Conservation (phyloP, 2,888 invertebrate species). For the Hecatera dysodea region DNA sequence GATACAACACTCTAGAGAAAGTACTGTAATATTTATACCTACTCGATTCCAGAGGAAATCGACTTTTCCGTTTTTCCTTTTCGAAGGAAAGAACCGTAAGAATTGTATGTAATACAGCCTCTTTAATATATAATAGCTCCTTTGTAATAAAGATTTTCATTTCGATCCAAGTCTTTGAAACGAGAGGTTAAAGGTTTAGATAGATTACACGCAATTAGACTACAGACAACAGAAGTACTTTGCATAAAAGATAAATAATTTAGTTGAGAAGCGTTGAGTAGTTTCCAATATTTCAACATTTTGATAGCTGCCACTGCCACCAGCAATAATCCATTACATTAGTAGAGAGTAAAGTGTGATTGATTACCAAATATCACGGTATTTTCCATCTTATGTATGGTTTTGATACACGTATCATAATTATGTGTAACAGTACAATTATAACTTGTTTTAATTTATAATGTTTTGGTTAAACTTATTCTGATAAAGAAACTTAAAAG, state of each 20-base stretch:
- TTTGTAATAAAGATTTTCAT: slow-evolving; percentile 42
- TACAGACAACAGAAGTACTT: not conserved
- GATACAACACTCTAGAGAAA: slow-evolving; percentile 35
- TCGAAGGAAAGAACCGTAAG: slow-evolving; percentile 30
- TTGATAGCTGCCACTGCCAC: slow-evolving; percentile 15
- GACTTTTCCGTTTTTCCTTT: slow-evolving; percentile 51
- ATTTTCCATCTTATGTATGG: not conserved
- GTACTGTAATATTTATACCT: slow-evolving; percentile 54
- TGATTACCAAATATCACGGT: slow-evolving; percentile 26
- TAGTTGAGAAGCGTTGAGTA: slow-evolving; percentile 3
- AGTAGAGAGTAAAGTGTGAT: slow-evolving; percentile 16
- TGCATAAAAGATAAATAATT: not conserved
- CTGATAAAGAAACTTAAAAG: not conserved
- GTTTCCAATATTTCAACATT: slow-evolving; percentile 44
- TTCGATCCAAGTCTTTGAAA: slow-evolving; percentile 18
- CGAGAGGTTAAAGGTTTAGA: slow-evolving; percentile 2
- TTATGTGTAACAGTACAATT: too few relatives aligned
- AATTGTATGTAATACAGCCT: slow-evolving; percentile 34
- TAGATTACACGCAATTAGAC: slow-evolving; percentile 26
- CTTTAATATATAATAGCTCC: slow-evolving; percentile 41
- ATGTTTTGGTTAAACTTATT: too few relatives aligned
- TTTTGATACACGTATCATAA: slow-evolving; percentile 2
- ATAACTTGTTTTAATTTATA: not conserved
- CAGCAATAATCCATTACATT: slow-evolving; percentile 27
- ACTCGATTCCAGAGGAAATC: slow-evolving; percentile 55